Conservation (phyloP, 2,113 vertebrate genomes). For the Pterocles orientalis region DNA sequence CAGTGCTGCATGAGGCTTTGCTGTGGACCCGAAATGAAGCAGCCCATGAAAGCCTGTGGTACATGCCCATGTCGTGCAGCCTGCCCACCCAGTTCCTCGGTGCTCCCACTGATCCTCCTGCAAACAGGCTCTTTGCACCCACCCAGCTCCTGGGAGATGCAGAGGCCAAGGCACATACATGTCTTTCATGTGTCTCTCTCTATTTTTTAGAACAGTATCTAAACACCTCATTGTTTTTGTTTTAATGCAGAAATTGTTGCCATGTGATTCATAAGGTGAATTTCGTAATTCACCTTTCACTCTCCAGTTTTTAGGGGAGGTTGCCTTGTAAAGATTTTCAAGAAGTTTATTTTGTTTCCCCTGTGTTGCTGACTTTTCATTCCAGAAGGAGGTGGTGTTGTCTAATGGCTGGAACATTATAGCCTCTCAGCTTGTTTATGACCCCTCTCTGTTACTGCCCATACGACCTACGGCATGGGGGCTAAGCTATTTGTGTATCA, state of each 20-base stretch:
- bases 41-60: background rate
- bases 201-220: background rate
- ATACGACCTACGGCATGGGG: background rate
- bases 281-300: background rate
- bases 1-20: accelerated
- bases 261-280: background rate
- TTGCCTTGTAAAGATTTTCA: background rate
- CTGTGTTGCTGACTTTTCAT: background rate
- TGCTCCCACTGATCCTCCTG: background rate
- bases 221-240: background rate
- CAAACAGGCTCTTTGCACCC: background rate
- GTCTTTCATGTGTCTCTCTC: background rate
- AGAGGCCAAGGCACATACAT: background rate
- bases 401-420: background rate
- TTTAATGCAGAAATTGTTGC: background rate
- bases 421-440: background rate
- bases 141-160: background rate
- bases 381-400: conserved; percentile 40
- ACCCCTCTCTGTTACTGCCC: background rate
- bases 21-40: accelerated
- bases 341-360: background rate
- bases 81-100: background rate
- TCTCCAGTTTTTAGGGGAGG: background rate
- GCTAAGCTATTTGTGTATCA: background rate
- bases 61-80: accelerated